Evolutionary conservation across 2,888 invertebrate species (phyloP), one percentile per base, ranked within the genome.

Genomic region (Ariolimax columbianus): DNA sequence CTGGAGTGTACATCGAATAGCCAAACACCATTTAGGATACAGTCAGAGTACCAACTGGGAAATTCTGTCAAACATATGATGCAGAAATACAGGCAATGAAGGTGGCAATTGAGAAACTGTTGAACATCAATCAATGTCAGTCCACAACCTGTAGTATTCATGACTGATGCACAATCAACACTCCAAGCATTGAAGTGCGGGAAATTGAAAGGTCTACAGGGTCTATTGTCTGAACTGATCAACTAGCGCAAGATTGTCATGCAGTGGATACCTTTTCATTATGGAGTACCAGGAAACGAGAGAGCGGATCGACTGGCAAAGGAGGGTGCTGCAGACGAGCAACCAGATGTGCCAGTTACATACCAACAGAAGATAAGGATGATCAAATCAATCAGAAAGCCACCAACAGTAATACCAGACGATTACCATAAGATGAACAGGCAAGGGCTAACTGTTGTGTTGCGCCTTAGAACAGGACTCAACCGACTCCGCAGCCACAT

Each of bases 61-160:
- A 38, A 40, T 40, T 30, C 40, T 72, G 72, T 23, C 40, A 72
- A 3, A 72, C 38, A 9, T 72, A 19, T 40, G 4, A 72, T 72
- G 72, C 72, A 23, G 72, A 72, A 72, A 40, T 72, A 9, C 38
- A 72, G 26, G 72, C 72, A 38, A 40, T 72, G 4, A 72, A 40
- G 23, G 23, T 72, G 40, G 72, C 72, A 72, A 26, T n/a, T 30
- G 40, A 72, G n/a, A 72, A 72, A 72, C 38, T 72, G 26, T 9
- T 40, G 40, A 72, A 72, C 26, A 40, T 7, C 38, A 38, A 23
- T 4, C 4, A n/a, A n/a, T n/a, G n/a, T 19, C 40, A 23, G 2
- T 26, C 26, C 40, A 40, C 72, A 72, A 9, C 72, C 72, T 26
- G 40, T 40, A 4, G 72, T 72, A 26, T 38, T 72, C 1, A 9